These are phyloP conservation scores for Umimayanthus chanpuru DNA, from an alignment of 92 coral and sea anemone species.

Conservation along the genomic window DNA sequence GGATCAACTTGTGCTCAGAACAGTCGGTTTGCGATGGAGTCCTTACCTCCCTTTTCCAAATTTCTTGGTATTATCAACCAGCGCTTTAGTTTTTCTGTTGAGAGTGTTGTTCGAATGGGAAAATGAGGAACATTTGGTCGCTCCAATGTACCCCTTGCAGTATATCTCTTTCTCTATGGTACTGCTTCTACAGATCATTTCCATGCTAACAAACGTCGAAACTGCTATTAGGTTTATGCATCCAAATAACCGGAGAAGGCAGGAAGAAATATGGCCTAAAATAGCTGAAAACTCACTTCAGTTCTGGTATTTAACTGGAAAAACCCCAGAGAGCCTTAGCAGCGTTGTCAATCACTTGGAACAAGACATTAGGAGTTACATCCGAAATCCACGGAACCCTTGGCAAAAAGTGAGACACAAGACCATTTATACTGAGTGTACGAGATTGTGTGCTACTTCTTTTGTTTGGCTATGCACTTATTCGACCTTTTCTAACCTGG, in stretches of 20 bases:
- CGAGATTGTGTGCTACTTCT: slow-evolving; percentile 52
- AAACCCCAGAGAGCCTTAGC: slow-evolving; percentile 46
- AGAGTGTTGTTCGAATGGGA: not conserved
- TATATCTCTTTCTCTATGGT: slow-evolving; percentile 4
- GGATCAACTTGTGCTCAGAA: no score
- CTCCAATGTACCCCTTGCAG: slow-evolving; percentile 31
- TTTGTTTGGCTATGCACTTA: slow-evolving; percentile 53
- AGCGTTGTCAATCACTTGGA: slow-evolving; percentile 34
- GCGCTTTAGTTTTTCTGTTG: no score
- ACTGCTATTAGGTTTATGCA: slow-evolving; percentile 2
- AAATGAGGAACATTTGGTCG: not conserved
- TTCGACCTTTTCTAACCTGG: slow-evolving; percentile 42
- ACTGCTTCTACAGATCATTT: not conserved
- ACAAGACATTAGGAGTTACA: slow-evolving; percentile 33
- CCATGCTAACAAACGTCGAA: not conserved
- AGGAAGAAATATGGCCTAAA: slow-evolving; percentile 45
- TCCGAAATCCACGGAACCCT: slow-evolving; percentile 49
- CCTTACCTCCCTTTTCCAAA: no score
- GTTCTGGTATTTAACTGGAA: slow-evolving; percentile 49
- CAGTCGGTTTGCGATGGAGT: no score
- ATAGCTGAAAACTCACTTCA: slow-evolving; percentile 21
- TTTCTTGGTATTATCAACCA: no score
- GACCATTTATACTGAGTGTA: slow-evolving; percentile 38
- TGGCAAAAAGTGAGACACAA: slow-evolving; percentile 38
- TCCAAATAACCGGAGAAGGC: slow-evolving; percentile 5